Conservation (phyloP, 2,797 vertebrate species). For the Gobionotothen gibberifrons region DNA sequence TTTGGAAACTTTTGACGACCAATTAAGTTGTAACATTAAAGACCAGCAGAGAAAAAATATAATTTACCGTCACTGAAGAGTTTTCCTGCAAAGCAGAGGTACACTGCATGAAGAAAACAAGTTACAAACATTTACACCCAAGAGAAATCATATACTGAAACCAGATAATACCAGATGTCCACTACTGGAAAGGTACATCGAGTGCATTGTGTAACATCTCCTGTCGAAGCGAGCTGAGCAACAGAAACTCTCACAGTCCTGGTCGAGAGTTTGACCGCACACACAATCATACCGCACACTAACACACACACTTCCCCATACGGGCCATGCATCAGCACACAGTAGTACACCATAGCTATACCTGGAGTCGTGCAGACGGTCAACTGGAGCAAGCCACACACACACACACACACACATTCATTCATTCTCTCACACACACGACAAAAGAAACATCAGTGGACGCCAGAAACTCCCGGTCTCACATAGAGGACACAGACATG, state of each 20-base stretch:
- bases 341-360: conserved; percentile 83
- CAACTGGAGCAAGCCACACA: conserved; percentile 69
- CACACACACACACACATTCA: conserved; percentile 44
- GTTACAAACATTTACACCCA: conserved; percentile 65
- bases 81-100: conserved; percentile 64
- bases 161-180: conserved; percentile 71
- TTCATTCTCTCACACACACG: conserved; percentile 31
- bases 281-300: conserved; percentile 30
- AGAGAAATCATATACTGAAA: conserved; percentile 69
- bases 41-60: conserved; percentile 68
- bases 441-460: conserved; percentile 47
- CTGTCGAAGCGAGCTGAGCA: conserved; percentile 74
- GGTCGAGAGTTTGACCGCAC: conserved; percentile 48
- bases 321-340: conserved; percentile 89
- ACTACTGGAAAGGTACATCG: conserved; percentile 77
- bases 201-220: conserved; percentile 82
- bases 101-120: conserved; percentile 60
- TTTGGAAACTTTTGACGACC: conserved; percentile 72
- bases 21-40: conserved; percentile 63
- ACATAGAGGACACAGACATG: conserved; percentile 75
- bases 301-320: conserved; percentile 48
- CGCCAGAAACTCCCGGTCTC: conserved; percentile 52
- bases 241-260: conserved; percentile 60
- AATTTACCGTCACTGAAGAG: conserved; percentile 60
- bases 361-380: conserved; percentile 90